These are phyloP conservation scores for Copsychus sechellarum DNA, from an alignment of 2,113 vertebrate species.

Conservation along the genomic window DNA sequence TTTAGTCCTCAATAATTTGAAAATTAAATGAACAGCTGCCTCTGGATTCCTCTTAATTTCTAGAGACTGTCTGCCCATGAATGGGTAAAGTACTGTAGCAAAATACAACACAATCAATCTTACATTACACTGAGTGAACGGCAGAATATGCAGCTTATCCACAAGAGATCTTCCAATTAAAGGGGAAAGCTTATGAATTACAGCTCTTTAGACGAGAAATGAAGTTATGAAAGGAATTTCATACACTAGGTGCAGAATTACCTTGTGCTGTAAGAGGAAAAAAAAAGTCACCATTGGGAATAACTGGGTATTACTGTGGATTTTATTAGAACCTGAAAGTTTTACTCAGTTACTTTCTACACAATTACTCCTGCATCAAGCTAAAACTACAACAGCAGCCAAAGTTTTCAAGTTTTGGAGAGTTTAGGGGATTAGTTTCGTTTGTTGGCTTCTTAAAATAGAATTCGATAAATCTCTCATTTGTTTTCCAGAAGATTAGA, in stretches of 20 bases:
- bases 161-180: slow-evolving; percentile 62
- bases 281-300: not conserved
- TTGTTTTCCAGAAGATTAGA: not conserved
- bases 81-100: not conserved
- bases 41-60: slow-evolving; percentile 51
- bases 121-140: slow-evolving; percentile 37
- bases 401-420: not conserved
- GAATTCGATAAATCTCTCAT: not conserved
- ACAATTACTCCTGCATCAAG: not conserved
- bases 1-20: slow-evolving; percentile 34
- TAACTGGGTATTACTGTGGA: not conserved
- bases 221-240: slow-evolving; percentile 33
- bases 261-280: not conserved
- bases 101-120: slow-evolving; percentile 30
- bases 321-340: slow-evolving; percentile 8
- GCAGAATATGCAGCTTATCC: slow-evolving; percentile 38
- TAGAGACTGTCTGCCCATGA: slow-evolving; percentile 4
- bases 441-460: not conserved
- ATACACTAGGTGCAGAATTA: slow-evolving; percentile 27
- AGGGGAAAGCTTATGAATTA: slow-evolving; percentile 48
- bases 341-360: not conserved
- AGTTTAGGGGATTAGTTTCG: not conserved
- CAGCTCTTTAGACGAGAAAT: slow-evolving; percentile 53
- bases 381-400: not conserved
- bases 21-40: slow-evolving; percentile 55